These are phyloP conservation scores for Neoarius graeffei DNA, from an alignment of 2,113 vertebrate species.

Conservation along the genomic window DNA sequence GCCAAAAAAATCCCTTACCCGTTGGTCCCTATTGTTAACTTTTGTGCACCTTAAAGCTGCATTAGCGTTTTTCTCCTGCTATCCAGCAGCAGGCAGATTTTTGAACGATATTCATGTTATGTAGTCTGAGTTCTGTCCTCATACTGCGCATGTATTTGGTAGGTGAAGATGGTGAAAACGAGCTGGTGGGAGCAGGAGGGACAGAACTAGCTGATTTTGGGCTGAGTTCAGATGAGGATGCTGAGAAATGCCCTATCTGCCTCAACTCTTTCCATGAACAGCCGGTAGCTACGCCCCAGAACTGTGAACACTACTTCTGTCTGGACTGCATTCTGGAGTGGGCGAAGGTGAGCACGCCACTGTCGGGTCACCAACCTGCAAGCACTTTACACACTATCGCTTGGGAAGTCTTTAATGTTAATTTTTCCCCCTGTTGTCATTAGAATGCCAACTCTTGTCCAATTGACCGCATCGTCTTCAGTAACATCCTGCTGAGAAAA, in stretches of 20 bases:
- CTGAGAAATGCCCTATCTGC: slow-evolving; percentile 16
- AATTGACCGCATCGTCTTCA: slow-evolving; percentile 88
- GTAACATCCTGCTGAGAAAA: slow-evolving; percentile 83
- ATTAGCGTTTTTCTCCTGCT: neutral
- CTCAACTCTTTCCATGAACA: slow-evolving; percentile 23
- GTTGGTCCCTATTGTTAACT: too few relatives aligned
- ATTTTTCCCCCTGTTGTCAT: neutral
- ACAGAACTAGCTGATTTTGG: slow-evolving; percentile 47
- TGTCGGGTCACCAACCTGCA: neutral
- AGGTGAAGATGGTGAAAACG: slow-evolving; percentile 54
- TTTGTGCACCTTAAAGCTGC: too few relatives aligned
- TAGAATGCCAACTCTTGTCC: slow-evolving; percentile 97
- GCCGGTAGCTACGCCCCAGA: slow-evolving; percentile 91
- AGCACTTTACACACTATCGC: neutral
- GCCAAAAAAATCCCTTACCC: too few relatives aligned
- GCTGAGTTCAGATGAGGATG: slow-evolving; percentile 36
- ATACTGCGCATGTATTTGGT: neutral
- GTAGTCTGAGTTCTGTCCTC: neutral
- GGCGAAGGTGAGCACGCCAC: slow-evolving; percentile 81
- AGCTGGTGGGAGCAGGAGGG: slow-evolving; percentile 58
- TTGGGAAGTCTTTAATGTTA: neutral
- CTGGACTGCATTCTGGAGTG: slow-evolving; percentile 95
- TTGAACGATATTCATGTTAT: neutral
- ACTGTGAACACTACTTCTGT: slow-evolving; percentile 93
- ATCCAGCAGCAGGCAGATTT: neutral